phyloP scores from a whole-genome alignment of 2,113 vertebrate genomes.

The Cyprinus carpio region DNA sequence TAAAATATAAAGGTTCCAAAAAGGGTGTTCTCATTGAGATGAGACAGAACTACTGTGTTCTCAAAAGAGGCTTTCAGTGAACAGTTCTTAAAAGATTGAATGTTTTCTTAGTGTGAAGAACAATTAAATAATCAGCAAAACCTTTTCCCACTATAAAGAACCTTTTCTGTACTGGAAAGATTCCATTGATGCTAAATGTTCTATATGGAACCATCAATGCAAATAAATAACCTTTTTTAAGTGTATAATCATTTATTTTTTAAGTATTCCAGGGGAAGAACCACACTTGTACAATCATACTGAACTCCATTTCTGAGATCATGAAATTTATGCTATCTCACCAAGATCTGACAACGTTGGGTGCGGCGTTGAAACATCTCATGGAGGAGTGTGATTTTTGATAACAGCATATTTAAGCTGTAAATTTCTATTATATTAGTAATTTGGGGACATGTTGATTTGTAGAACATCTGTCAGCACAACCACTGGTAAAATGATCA shows the following conservation, averaged over 20 bases:
- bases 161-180: too few species aligned
- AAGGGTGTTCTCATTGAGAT: too few species aligned
- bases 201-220: not conserved
- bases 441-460: slow-evolving; percentile 19
- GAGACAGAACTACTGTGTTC: too few species aligned
- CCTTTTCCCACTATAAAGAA: not conserved
- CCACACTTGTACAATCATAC: not conserved
- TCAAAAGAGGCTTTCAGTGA: too few species aligned
- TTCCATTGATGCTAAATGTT: not conserved
- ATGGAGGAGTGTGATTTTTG: not conserved
- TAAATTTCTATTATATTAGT: slow-evolving; percentile 28
- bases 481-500: not conserved
- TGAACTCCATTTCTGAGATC: not conserved
- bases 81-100: too few species aligned
- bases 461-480: not conserved
- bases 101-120: not conserved
- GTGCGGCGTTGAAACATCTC: slow-evolving; percentile 18
- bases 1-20: too few species aligned
- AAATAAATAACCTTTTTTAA: not conserved
- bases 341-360: slow-evolving; percentile 15
- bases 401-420: slow-evolving; percentile 30
- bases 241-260: not conserved
- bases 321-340: slow-evolving; percentile 26
- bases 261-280: not conserved
- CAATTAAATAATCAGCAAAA: not conserved